Percentiles rank a stretch among this genome's conserved stretches.
Conservation (phyloP, 2,113 vertebrate genomes). For the Ammodramus savannarum region DNA sequence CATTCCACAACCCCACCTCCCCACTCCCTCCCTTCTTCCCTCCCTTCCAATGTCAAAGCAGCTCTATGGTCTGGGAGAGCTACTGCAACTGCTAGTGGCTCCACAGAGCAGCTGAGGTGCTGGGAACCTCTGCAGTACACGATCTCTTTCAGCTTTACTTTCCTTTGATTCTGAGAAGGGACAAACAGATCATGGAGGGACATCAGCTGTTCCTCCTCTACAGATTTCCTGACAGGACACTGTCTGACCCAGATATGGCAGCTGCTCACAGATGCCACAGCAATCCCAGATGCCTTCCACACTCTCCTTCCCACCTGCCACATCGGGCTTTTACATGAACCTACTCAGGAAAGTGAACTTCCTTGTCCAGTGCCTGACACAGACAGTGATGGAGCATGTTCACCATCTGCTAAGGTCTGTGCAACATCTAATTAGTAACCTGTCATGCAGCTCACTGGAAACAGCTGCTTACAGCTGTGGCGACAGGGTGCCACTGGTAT, state of each 20-base stretch:
- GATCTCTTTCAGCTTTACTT: not conserved
- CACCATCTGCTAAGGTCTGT: not conserved
- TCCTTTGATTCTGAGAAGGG: not conserved
- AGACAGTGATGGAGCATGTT: not conserved
- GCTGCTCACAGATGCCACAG: not conserved
- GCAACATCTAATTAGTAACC: not conserved
- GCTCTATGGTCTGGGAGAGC: no score
- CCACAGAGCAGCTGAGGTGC: no score
- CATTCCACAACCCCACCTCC: no score
- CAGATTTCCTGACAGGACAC: not conserved
- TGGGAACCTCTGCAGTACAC: no score
- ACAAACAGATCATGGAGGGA: not conserved
- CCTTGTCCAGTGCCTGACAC: not conserved
- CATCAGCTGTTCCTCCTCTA: not conserved
- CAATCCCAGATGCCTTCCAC: not conserved
- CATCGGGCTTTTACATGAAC: fast-evolving
- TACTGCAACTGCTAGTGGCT: no score
- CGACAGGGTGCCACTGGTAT: fast-evolving
- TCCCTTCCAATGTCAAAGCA: no score
- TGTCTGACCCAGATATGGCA: not conserved
- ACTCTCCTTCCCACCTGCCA: not conserved
- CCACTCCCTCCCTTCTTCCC: no score
- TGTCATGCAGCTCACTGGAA: not conserved
- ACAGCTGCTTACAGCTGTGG: not conserved
- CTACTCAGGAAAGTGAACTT: not conserved